A percentile compares a stretch with the other conserved stretches of the same genome.
Conservation (phyloP, 2,888 invertebrate species). For the Ormia ochracea region DNA sequence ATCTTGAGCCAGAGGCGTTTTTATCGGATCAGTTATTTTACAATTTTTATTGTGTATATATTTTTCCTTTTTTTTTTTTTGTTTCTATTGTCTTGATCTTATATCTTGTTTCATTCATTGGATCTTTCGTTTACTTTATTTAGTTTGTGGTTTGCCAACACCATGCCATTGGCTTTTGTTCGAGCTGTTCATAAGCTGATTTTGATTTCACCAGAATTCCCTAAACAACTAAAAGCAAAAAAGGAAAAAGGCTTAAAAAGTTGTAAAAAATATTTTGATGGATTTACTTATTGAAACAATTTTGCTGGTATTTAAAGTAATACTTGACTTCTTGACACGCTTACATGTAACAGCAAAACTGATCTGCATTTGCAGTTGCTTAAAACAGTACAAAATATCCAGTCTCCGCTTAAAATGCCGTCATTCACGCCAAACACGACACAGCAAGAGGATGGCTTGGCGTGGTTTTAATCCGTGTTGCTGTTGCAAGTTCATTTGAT, state of each 20-base stretch:
- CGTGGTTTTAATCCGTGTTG: too few species aligned
- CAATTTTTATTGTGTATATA: conserved; percentile 6
- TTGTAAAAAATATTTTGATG: conserved; percentile 72
- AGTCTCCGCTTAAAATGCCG: background rate
- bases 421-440: background rate
- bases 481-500: too few species aligned
- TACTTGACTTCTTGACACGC: conserved; percentile 68
- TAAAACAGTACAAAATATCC: background rate
- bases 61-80: conserved; percentile 45
- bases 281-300: conserved; percentile 64
- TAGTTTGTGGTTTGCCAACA: conserved; percentile 58
- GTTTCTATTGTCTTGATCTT: conserved; percentile 19
- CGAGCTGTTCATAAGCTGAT: conserved; percentile 69
- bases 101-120: conserved; percentile 13
- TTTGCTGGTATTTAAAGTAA: conserved; percentile 55
- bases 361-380: background rate
- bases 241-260: conserved; percentile 62
- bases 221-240: background rate
- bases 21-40: conserved; percentile 59
- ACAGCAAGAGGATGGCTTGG: too few species aligned
- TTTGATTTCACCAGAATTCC: conserved; percentile 70
- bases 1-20: conserved; percentile 59
- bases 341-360: conserved; percentile 1
- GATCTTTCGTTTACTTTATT: background rate
- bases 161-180: conserved; percentile 61